Base-by-base conservation (phyloP, 2,113 vertebrate species). In the Barbus barbus region DNA sequence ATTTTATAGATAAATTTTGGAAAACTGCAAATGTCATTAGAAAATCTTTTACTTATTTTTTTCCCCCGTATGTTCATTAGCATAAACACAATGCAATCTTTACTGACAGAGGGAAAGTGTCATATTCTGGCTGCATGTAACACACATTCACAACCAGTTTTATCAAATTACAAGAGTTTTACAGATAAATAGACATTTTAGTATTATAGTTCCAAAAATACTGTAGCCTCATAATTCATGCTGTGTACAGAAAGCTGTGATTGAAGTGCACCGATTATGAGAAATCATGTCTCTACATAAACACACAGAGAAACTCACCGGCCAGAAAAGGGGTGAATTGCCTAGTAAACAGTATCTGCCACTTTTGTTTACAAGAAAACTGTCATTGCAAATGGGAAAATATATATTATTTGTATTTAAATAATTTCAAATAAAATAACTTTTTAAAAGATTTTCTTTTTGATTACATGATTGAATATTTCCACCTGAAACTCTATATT, bases 391-490 rank as follows among this genome's bases (percentile, higher is more conserved):
- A 96, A 93, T 95, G 92, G n/a, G 93, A 95, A 93, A 93, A 88
- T 91, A 92, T 87, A 95, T 94, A 96, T 94, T 95, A 95, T 96
- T 97, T 97, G 95, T 98, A 96, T 96, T 95, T 95, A 90, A 92
- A 88, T 95, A 95, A 94, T 94, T 97, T 95, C 94, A 96, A 98
- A 97, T 98, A 97, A 98, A 95, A 96, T 92, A 91, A 88, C 88
- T 94, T 93, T 94, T 92, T 92, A 95, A 90, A 93, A 91, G 85
- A 91, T 58, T 61, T 84, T 85, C 46, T 72, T 77, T 77, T 53
- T 67, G 8, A 53, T 58, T 58, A 78, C 12, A 36, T 7, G 0
- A 22, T 12, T 69, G 9, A 69, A 69, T 8, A 22, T 69, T 18
- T 20, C 8, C 13, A 20, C 11, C n/a, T 38, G 9, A 36, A 69